Conservation (phyloP, 1,140 invertebrate genomes). For the Nymphalis io region DNA sequence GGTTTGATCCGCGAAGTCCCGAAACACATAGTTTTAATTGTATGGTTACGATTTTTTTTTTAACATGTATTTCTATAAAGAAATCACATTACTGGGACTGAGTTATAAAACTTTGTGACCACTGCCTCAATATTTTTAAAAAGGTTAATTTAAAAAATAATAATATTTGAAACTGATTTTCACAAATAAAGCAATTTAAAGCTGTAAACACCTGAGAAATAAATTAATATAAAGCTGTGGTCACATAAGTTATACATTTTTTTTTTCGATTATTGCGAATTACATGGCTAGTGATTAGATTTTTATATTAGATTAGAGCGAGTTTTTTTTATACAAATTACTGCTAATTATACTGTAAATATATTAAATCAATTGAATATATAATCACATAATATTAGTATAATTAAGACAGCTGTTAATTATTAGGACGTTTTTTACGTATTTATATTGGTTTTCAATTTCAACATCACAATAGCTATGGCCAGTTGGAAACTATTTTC, state of each 20-base stretch:
- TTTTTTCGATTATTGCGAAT: constrained; percentile 63
- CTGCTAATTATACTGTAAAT: constrained; percentile 41
- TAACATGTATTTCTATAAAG: constrained; percentile 24
- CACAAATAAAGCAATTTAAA: not conserved
- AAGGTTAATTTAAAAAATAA: not conserved
- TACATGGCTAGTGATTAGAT: constrained; percentile 79
- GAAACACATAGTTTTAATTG: constrained; percentile 20
- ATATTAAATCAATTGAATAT: constrained; percentile 36
- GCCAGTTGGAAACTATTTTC: constrained; percentile 15
- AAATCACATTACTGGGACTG: constrained; percentile 35
- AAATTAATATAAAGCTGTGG: constrained; percentile 30
- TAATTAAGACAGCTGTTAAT: constrained; percentile 32
- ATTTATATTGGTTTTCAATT: constrained; percentile 22
- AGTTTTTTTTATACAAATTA: constrained; percentile 53
- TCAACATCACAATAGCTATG: constrained; percentile 28
- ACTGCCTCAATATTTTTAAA: constrained; percentile 18
- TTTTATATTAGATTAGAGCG: constrained; percentile 66
- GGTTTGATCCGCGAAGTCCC: constrained; percentile 27
- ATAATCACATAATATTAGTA: constrained; percentile 30
- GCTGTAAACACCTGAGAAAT: not conserved
- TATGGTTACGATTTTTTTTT: constrained; percentile 14
- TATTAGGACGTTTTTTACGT: constrained; percentile 27
- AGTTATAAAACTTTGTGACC: constrained; percentile 28
- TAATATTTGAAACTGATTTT: no score
- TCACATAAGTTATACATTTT: constrained; percentile 43